Evolutionary conservation across 2,888 invertebrate genomes (phyloP).

Genomic region (Drosophila fulvimacula): DNA sequence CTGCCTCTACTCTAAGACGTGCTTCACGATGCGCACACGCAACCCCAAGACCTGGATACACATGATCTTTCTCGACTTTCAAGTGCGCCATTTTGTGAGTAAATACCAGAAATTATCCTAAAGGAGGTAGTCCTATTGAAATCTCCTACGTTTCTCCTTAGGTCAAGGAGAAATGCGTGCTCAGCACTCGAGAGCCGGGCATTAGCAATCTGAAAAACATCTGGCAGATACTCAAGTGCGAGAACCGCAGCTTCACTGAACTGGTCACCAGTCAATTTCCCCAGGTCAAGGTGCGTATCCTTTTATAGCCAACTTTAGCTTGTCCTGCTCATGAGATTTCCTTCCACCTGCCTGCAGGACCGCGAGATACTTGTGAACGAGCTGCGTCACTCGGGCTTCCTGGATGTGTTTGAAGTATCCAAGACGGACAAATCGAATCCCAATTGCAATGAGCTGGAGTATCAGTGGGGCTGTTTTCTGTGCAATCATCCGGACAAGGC

Average conservation of each 20-base stretch:
- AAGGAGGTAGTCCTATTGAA: neutral
- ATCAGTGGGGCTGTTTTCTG: conserved; percentile 95
- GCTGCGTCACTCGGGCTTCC: conserved; percentile 93
- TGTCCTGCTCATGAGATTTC: neutral
- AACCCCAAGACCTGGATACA: conserved; percentile 97
- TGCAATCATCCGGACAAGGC: conserved; percentile 97
- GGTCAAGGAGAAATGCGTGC: conserved; percentile 91
- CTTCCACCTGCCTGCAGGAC: conserved; percentile 86
- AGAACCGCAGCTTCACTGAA: conserved; percentile 94
- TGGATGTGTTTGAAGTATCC: conserved; percentile 95
- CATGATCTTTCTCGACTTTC: conserved; percentile 97
- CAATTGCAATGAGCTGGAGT: conserved; percentile 85
- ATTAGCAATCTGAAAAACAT: conserved; percentile 94
- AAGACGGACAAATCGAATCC: conserved; percentile 85
- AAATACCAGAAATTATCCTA: too few relatives aligned
- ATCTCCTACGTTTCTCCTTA: neutral
- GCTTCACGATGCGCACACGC: conserved; percentile 91
- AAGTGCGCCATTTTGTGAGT: conserved; percentile 86
- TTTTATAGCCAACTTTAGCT: neutral
- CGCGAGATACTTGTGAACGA: conserved; percentile 95
- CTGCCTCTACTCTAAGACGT: conserved; percentile 93
- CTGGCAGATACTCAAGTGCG: conserved; percentile 97
- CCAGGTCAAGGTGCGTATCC: conserved; percentile 88
- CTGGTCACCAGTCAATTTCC: conserved; percentile 98
- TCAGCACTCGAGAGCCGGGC: conserved; percentile 92